phyloP scores from a whole-genome alignment of 2,888 invertebrate species.

The Epirrhoe tristata region DNA sequence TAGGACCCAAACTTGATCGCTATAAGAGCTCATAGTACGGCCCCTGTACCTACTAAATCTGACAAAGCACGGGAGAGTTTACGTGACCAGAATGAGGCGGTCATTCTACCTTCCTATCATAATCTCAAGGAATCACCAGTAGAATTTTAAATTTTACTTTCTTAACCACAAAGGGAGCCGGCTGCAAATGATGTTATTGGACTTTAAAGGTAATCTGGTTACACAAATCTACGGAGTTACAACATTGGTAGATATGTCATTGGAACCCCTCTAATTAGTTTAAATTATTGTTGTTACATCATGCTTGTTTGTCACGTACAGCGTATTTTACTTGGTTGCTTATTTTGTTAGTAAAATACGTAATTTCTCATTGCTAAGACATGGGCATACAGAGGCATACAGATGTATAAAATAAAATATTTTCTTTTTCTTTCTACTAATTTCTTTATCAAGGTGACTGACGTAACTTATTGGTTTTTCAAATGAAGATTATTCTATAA shows the following conservation, averaged over 20 bases:
- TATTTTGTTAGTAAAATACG: no score
- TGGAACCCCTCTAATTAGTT: slow-evolving; percentile 20
- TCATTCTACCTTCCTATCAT: slow-evolving; percentile 65
- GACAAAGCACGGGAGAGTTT: slow-evolving; percentile 62
- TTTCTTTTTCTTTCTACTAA: no score
- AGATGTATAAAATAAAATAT: no score
- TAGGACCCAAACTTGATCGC: no score
- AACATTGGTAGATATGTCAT: slow-evolving; percentile 7
- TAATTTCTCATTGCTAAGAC: no score
- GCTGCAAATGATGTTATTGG: slow-evolving; percentile 34
- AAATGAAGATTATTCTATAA: no score
- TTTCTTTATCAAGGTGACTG: no score
- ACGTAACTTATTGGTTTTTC: no score
- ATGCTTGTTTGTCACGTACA: neutral
- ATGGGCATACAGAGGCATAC: no score
- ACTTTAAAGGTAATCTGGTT: slow-evolving; percentile 34
- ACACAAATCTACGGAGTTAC: slow-evolving; percentile 21
- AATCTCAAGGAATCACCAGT: slow-evolving; percentile 63
- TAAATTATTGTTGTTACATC: slow-evolving; percentile 1
- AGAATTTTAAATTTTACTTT: slow-evolving; percentile 71
- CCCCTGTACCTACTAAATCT: slow-evolving; percentile 68
- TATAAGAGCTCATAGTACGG: no score
- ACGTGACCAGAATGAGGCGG: slow-evolving; percentile 73
- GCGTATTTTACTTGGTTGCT: neutral
- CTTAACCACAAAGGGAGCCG: slow-evolving; percentile 49